Percentiles rank a stretch among this genome's conserved stretches.
Evolutionary conservation across 2,888 invertebrate species (phyloP).

Genomic region (Tenodera sinensis): DNA sequence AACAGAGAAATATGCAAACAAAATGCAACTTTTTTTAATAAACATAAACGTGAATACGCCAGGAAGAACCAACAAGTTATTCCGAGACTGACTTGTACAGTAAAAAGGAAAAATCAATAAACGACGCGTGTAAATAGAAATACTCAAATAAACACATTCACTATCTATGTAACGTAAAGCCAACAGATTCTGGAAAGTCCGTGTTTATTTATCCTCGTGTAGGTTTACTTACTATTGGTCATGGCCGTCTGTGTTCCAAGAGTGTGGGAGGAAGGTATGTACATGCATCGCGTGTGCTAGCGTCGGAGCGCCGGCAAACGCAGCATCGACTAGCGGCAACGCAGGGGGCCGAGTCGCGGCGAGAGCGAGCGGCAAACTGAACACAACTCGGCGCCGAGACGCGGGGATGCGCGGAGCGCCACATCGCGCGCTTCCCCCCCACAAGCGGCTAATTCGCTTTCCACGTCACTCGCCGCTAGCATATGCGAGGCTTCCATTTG

Average conservation of each 20-base stretch:
- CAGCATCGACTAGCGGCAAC: background rate
- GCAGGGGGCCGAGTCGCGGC: background rate
- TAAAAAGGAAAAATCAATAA: constrained; percentile 7
- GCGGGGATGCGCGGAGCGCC: background rate
- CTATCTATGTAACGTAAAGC: background rate
- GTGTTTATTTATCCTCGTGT: background rate
- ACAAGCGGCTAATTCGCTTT: background rate
- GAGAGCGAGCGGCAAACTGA: background rate
- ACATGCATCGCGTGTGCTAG: background rate
- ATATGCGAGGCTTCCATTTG: background rate
- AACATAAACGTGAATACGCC: constrained; percentile 4
- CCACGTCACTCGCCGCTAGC: background rate
- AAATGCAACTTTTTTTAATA: background rate
- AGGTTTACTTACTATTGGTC: background rate
- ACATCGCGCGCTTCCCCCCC: too few relatives aligned
- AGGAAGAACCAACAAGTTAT: background rate
- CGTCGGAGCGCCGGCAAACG: background rate
- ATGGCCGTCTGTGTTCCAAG: background rate
- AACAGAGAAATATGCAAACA: background rate
- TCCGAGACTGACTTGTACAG: background rate
- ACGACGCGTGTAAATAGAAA: constrained; percentile 1
- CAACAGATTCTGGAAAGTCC: background rate
- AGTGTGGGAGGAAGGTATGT: background rate
- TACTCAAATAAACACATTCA: constrained; percentile 1
- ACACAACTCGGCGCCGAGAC: background rate